Evolutionary conservation across 2,888 invertebrate species (phyloP).

Genomic region (Drosophila parthenogenetica): DNA sequence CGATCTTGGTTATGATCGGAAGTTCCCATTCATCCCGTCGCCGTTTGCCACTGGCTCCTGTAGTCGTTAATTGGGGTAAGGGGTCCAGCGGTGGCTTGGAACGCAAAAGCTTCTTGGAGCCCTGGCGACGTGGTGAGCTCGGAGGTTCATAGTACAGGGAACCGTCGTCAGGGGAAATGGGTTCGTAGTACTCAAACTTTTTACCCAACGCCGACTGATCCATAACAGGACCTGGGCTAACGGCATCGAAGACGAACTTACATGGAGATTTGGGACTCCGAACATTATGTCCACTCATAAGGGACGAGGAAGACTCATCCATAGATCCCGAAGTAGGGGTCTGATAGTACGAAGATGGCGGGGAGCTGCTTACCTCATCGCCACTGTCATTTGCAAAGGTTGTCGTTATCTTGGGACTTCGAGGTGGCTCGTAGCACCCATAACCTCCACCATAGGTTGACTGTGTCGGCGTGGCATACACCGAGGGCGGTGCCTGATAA

Average conservation of each 20-base stretch:
- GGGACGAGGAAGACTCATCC: slow-evolving; percentile 74
- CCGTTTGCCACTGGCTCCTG: slow-evolving; percentile 43
- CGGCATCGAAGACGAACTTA: slow-evolving; percentile 87
- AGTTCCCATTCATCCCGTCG: slow-evolving; percentile 80
- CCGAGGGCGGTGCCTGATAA: slow-evolving; percentile 57
- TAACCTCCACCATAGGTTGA: slow-evolving; percentile 22
- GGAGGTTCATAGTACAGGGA: slow-evolving; percentile 72
- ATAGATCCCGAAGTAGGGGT: slow-evolving; percentile 82
- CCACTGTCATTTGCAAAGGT: slow-evolving; percentile 83
- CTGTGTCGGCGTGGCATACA: slow-evolving; percentile 57
- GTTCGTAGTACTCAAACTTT: slow-evolving; percentile 84
- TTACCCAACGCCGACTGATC: slow-evolving; percentile 60
- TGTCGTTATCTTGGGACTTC: slow-evolving; percentile 85
- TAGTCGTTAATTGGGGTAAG: slow-evolving; percentile 63
- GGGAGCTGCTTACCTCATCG: slow-evolving; percentile 73
- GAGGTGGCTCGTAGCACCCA: slow-evolving; percentile 80
- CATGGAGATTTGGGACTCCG: slow-evolving; percentile 87
- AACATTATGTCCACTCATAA: slow-evolving; percentile 62
- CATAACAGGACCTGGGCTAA: slow-evolving; percentile 79
- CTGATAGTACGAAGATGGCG: slow-evolving; percentile 83
- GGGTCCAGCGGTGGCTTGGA: slow-evolving; percentile 54
- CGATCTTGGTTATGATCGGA: slow-evolving; percentile 69
- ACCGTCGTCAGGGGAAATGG: slow-evolving; percentile 82
- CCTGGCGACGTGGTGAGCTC: slow-evolving; percentile 70
- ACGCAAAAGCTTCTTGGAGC: slow-evolving; percentile 69